A percentile compares a stretch with the other conserved stretches of the same genome.
Evolutionary conservation across 2,888 invertebrate genomes (phyloP).

Genomic region (Ormyrus pomaceus): DNA sequence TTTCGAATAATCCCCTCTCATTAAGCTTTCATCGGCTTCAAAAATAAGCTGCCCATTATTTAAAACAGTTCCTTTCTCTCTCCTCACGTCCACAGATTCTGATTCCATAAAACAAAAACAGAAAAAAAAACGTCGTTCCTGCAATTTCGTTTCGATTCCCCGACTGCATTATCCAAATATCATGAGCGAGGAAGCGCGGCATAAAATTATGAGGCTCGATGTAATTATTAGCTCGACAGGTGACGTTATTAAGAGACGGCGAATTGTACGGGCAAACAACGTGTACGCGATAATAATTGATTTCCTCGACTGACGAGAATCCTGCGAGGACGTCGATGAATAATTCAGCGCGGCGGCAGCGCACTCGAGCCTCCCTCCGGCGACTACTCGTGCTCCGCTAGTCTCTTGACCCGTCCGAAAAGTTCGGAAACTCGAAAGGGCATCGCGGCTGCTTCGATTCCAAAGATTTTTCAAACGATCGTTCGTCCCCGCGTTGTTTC

Average conservation of each 20-base stretch:
- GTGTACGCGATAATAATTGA: slow-evolving; percentile 48
- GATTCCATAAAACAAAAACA: slow-evolving; percentile 3
- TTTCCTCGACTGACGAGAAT: slow-evolving; percentile 39
- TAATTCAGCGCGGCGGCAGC: slow-evolving; percentile 32
- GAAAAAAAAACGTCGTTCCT: background rate
- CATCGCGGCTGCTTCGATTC: no score
- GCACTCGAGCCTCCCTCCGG: slow-evolving; percentile 1
- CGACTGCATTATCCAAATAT: slow-evolving; percentile 32
- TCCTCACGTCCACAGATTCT: background rate
- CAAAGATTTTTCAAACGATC: no score
- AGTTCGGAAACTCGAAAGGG: no score
- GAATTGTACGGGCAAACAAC: slow-evolving; percentile 45
- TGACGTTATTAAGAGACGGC: slow-evolving; percentile 47
- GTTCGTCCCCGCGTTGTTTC: no score
- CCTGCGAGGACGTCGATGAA: slow-evolving; percentile 38
- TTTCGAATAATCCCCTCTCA: background rate
- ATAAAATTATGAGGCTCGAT: slow-evolving; percentile 41
- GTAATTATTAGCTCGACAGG: slow-evolving; percentile 36
- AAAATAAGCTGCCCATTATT: no score
- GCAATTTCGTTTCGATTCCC: background rate
- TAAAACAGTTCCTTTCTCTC: no score
- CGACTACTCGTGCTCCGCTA: background rate
- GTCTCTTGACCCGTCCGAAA: background rate
- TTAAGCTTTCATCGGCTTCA: no score
- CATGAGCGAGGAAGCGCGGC: slow-evolving; percentile 34